Conservation (phyloP, 2,888 invertebrate species). For the Mystacides longicornis region DNA sequence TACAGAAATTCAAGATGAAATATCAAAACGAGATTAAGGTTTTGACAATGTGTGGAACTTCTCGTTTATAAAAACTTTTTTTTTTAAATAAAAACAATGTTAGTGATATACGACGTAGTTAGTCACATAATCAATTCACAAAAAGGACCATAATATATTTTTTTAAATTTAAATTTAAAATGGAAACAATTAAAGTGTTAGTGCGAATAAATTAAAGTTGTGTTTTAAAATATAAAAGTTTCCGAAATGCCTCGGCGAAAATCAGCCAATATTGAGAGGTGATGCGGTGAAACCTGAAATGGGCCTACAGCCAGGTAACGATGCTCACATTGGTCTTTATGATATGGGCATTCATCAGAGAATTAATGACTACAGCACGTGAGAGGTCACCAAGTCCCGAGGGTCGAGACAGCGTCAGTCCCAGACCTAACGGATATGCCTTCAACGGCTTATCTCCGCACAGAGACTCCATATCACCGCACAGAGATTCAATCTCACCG, state of each 20-base stretch:
- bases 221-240: background rate
- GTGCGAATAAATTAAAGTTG: background rate
- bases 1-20: no score
- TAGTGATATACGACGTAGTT: no score
- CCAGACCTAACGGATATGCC: constrained; percentile 19
- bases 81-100: no score
- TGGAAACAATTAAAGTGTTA: background rate
- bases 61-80: no score
- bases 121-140: no score
- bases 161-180: no score
- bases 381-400: constrained; percentile 14
- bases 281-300: constrained; percentile 7
- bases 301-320: constrained; percentile 25
- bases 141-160: no score
- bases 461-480: constrained; percentile 12
- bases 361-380: constrained; percentile 37
- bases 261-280: background rate
- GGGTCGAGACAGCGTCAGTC: constrained; percentile 12
- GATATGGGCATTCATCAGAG: constrained; percentile 56
- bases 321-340: constrained; percentile 58
- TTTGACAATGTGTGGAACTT: no score
- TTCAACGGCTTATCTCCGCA: constrained; percentile 8
- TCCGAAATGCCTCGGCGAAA: constrained; percentile 5
- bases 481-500: background rate
- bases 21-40: no score